Percentiles rank a stretch among this genome's conserved stretches.
Conservation (phyloP, 2,888 invertebrate genomes). For the Sphecodes monilicornis region DNA sequence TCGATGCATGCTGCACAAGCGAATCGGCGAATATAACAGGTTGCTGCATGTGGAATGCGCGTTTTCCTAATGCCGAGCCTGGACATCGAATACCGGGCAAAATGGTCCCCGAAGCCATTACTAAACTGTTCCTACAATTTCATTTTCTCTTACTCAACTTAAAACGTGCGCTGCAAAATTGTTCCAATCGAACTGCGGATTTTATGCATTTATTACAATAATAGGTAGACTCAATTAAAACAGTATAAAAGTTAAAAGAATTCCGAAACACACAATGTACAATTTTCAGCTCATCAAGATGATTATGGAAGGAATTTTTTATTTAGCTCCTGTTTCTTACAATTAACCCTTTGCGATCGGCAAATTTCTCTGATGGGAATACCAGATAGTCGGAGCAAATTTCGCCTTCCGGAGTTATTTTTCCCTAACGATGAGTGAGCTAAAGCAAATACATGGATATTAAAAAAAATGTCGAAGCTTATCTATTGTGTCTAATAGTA, state of each 20-base stretch:
- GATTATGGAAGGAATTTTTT: not conserved
- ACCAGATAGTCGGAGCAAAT: too few species aligned
- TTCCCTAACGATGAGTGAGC: too few species aligned
- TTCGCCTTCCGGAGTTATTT: too few species aligned
- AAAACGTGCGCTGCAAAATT: not conserved
- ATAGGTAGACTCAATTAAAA: too few species aligned
- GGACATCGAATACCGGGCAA: not conserved
- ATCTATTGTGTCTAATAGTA: too few species aligned
- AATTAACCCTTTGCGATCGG: too few species aligned
- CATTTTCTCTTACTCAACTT: not conserved
- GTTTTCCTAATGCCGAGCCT: not conserved
- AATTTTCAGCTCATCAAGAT: not conserved
- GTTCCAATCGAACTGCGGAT: not conserved
- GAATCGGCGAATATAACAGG: conserved; percentile 6
- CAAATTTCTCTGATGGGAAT: too few species aligned
- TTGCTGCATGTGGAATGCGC: not conserved
- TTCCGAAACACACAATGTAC: not conserved
- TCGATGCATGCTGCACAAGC: not conserved
- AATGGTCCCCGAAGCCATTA: not conserved
- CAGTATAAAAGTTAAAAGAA: not conserved
- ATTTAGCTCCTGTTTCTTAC: too few species aligned
- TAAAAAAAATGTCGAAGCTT: too few species aligned
- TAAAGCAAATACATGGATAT: too few species aligned
- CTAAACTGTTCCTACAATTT: not conserved
- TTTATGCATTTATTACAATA: too few species aligned